Conservation (phyloP, 2,113 vertebrate species). For the Epinephelus fuscoguttatus region DNA sequence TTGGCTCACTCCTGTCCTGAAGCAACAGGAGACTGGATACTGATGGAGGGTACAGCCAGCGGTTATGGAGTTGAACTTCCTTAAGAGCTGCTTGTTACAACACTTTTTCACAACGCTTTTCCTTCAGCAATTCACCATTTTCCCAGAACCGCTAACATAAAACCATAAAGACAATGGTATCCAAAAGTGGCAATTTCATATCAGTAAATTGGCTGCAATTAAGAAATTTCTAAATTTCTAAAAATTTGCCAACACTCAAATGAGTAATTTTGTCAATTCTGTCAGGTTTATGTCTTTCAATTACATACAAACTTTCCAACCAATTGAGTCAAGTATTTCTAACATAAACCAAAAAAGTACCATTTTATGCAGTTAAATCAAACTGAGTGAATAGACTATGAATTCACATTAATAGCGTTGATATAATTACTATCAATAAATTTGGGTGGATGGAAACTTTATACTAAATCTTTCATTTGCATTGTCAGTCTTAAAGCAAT, state of each 20-base stretch:
- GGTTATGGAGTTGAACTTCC: not conserved
- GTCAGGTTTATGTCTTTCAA: too few relatives aligned
- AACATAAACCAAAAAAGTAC: too few relatives aligned
- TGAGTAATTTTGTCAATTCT: too few relatives aligned
- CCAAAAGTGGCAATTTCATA: not conserved
- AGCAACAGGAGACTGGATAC: constrained; percentile 37
- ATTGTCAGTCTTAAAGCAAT: not conserved
- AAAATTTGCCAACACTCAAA: too few relatives aligned
- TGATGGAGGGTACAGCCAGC: constrained; percentile 20
- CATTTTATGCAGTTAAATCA: too few relatives aligned
- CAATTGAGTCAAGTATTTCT: too few relatives aligned
- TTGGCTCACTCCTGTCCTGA: not conserved
- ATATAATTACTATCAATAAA: too few relatives aligned
- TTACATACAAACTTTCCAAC: too few relatives aligned
- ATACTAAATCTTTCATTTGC: too few relatives aligned
- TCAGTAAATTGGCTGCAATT: not conserved
- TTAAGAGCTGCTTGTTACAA: not conserved
- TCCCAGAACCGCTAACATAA: not conserved
- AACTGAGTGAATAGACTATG: too few relatives aligned
- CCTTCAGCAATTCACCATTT: not conserved
- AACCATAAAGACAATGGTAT: not conserved
- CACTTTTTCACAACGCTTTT: not conserved
- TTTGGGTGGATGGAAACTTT: too few relatives aligned
- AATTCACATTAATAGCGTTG: too few relatives aligned
- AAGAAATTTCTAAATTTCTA: not conserved